A percentile compares a stretch with the other conserved stretches of the same genome.
These are phyloP conservation scores for Zootermopsis nevadensis DNA, from an alignment of 2,888 invertebrate species.

Conservation along the genomic window DNA sequence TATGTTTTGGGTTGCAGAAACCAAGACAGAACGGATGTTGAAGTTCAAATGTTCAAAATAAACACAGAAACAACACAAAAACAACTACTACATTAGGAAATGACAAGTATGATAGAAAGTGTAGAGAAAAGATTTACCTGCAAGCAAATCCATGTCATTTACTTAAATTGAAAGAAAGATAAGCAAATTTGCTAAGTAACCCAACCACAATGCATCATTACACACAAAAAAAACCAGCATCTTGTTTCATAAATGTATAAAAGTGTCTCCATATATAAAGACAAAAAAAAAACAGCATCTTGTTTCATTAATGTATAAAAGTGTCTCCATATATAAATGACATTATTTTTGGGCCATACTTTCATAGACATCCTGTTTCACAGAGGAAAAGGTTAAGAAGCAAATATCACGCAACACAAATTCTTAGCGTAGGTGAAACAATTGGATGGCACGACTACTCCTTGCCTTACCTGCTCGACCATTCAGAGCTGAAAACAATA, in stretches of 20 bases:
- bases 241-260: too few species aligned
- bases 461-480: constrained; percentile 39
- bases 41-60: constrained; percentile 1
- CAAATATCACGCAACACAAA: constrained; percentile 3
- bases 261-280: neutral
- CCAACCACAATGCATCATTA: neutral
- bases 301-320: too few species aligned
- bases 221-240: too few species aligned
- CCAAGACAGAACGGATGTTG: neutral
- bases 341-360: neutral
- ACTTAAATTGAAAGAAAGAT: constrained; percentile 28
- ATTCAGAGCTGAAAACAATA: constrained; percentile 35
- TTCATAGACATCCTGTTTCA: constrained; percentile 2
- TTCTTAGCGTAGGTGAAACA: neutral
- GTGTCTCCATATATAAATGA: neutral
- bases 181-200: constrained; percentile 28
- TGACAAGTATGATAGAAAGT: neutral
- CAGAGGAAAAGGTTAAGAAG: neutral
- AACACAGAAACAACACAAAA: neutral
- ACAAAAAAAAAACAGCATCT: neutral
- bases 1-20: too few species aligned
- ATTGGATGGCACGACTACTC: neutral
- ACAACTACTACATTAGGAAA: neutral
- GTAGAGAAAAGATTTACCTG: constrained; percentile 26
- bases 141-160: constrained; percentile 40